A percentile compares a stretch with the other conserved stretches of the same genome.
Evolutionary conservation across 2,113 vertebrate species (phyloP).

Genomic region (Tylochromis polylepis): DNA sequence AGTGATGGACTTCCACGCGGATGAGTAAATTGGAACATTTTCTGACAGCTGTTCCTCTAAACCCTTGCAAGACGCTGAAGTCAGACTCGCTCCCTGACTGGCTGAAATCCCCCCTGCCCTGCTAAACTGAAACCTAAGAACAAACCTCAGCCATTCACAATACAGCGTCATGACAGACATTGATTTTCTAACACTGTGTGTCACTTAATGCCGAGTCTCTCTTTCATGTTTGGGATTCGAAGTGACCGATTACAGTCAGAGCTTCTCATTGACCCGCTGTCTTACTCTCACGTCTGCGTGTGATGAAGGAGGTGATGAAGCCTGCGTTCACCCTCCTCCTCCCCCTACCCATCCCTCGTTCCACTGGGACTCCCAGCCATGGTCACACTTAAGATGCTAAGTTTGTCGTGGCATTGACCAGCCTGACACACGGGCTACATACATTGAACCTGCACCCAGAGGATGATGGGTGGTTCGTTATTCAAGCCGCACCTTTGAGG

Average conservation of each 20-base stretch:
- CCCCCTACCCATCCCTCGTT: neutral
- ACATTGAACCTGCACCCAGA: neutral
- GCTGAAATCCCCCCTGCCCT: constrained; percentile 7
- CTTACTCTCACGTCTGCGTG: constrained; percentile 6
- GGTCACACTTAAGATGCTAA: constrained; percentile 67
- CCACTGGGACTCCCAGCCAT: constrained; percentile 53
- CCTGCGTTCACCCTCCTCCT: neutral
- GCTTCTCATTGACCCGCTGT: constrained; percentile 18
- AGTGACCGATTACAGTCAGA: neutral
- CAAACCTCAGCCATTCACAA: constrained; percentile 48
- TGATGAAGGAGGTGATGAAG: constrained; percentile 35
- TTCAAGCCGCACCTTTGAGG: neutral
- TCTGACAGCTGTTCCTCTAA: neutral
- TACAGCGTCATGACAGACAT: constrained; percentile 36
- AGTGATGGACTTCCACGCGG: neutral
- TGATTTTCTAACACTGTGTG: constrained; percentile 26
- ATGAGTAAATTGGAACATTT: neutral
- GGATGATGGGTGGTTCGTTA: neutral
- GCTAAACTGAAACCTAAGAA: constrained; percentile 16
- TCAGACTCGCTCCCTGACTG: neutral
- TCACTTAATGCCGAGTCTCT: constrained; percentile 17
- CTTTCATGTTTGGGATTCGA: constrained; percentile 6
- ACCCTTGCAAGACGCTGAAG: neutral
- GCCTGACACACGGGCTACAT: neutral
- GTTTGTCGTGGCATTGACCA: constrained; percentile 54